Evolutionary conservation across 2,797 vertebrate species (phyloP).

Genomic region (Astyanax mexicanus): DNA sequence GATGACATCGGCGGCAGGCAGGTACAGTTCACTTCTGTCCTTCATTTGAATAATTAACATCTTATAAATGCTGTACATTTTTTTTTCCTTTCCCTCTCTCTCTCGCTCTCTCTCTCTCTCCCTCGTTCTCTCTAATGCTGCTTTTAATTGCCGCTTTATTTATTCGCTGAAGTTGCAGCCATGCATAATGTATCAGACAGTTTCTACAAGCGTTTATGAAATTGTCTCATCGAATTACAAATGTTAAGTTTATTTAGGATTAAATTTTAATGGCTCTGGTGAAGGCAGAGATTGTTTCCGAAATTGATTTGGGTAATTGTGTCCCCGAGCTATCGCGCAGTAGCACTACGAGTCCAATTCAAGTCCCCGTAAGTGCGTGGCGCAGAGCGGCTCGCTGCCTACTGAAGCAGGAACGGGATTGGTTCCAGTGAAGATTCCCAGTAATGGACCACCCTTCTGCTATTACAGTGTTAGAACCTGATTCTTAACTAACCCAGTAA

Average conservation of each 20-base stretch:
- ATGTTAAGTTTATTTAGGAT: slow-evolving; percentile 78
- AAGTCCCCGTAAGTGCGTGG: slow-evolving; percentile 40
- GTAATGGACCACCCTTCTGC: slow-evolving; percentile 40
- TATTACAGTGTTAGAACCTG: slow-evolving; percentile 14
- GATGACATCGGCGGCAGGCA: slow-evolving; percentile 79
- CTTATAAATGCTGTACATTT: slow-evolving; percentile 72
- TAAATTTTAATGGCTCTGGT: slow-evolving; percentile 75
- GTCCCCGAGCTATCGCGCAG: slow-evolving; percentile 61
- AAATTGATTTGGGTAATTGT: slow-evolving; percentile 72
- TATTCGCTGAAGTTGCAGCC: slow-evolving; percentile 73
- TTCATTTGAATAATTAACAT: slow-evolving; percentile 85
- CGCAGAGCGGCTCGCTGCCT: slow-evolving; percentile 3
- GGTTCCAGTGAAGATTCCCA: slow-evolving; percentile 25
- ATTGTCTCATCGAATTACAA: slow-evolving; percentile 73
- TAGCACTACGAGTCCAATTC: slow-evolving; percentile 47
- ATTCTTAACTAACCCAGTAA: slow-evolving; percentile 3
- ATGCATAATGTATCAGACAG: slow-evolving; percentile 81
- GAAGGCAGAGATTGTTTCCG: slow-evolving; percentile 63
- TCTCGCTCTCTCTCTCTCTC: slow-evolving; percentile 35
- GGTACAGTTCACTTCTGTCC: slow-evolving; percentile 73
- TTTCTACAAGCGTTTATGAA: slow-evolving; percentile 73
- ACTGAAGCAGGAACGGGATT: slow-evolving; percentile 32
- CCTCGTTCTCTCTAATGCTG: slow-evolving; percentile 55
- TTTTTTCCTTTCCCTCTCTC: slow-evolving; percentile 12
- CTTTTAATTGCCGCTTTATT: slow-evolving; percentile 81